Evolutionary conservation across 1,140 invertebrate genomes (phyloP).

Genomic region (Pteromalus puparum): DNA sequence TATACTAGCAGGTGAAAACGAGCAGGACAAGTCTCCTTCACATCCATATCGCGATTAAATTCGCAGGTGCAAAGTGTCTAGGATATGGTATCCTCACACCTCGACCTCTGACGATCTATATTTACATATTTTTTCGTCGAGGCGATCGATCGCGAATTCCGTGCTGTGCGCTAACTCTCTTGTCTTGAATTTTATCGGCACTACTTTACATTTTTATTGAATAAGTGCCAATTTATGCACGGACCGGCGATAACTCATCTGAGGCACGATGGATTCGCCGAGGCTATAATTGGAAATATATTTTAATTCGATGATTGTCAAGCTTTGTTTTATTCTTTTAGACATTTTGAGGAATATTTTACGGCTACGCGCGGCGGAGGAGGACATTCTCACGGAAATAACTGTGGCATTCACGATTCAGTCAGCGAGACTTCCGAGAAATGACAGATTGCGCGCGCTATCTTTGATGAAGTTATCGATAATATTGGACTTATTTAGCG

Average conservation of each 20-base stretch:
- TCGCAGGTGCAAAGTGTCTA: no score
- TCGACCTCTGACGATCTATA: not conserved
- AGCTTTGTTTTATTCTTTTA: not conserved
- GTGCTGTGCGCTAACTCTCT: not conserved
- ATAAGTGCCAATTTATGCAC: constrained; percentile 39
- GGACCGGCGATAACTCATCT: constrained; percentile 8
- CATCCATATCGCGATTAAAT: no score
- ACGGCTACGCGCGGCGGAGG: not conserved
- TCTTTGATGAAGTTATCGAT: no score
- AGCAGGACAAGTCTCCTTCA: no score
- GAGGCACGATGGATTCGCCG: not conserved
- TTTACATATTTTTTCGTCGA: constrained; percentile 25
- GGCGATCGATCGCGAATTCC: not conserved
- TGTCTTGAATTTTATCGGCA: constrained; percentile 28
- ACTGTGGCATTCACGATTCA: not conserved
- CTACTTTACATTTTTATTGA: constrained; percentile 35
- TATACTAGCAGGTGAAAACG: no score
- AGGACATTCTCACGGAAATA: not conserved
- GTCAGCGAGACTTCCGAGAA: no score
- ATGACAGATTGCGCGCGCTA: no score
- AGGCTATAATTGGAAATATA: constrained; percentile 11
- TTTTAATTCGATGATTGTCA: not conserved
- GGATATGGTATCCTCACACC: no score
- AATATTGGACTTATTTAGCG: not conserved
- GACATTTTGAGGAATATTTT: not conserved